A percentile compares a stretch with the other conserved stretches of the same genome.
These are phyloP conservation scores for Tricholaema leucomelas DNA, from an alignment of 2,113 vertebrate species.

Conservation along the genomic window DNA sequence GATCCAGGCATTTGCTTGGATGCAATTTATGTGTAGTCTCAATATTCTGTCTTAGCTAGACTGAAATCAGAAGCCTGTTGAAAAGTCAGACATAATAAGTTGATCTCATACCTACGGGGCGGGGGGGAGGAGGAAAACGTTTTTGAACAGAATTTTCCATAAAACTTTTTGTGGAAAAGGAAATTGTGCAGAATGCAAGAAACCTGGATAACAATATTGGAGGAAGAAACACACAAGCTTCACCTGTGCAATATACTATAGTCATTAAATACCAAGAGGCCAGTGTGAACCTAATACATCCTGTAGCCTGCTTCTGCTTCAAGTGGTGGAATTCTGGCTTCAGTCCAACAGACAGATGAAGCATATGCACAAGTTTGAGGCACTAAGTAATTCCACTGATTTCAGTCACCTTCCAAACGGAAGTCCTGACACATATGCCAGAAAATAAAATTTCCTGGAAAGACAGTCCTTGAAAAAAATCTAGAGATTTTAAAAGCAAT, in stretches of 20 bases:
- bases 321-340: background rate
- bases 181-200: background rate
- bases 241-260: background rate
- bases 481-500: background rate
- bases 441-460: background rate
- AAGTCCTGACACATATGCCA: background rate
- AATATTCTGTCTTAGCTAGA: background rate
- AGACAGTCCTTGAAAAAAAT: background rate
- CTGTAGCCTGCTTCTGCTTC: background rate
- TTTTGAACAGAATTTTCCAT: background rate
- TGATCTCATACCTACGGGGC: background rate
- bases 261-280: background rate
- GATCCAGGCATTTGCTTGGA: background rate
- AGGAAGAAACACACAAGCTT: background rate
- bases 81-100: background rate
- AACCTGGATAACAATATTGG: background rate
- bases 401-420: background rate
- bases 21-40: background rate
- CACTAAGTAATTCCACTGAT: background rate
- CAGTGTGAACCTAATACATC: background rate
- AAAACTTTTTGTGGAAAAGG: background rate
- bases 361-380: background rate
- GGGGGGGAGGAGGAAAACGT: background rate
- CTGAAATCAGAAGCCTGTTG: background rate
- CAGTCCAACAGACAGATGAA: background rate